phyloP scores from a whole-genome alignment of 2,113 vertebrate species.

The Candoia aspera region DNA sequence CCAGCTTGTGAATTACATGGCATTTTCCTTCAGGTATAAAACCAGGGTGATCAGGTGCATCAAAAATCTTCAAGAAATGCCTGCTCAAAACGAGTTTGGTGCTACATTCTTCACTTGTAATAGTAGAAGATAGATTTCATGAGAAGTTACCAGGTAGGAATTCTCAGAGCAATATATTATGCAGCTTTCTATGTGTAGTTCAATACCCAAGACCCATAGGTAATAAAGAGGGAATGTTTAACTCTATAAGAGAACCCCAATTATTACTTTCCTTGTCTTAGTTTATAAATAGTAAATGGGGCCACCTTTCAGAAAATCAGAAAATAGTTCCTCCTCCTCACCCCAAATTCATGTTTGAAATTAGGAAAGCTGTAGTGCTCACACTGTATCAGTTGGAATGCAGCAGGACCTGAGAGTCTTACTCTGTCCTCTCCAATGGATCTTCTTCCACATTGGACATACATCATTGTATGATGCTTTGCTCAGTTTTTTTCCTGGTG shows the following conservation, averaged over 20 bases:
- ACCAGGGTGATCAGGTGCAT: background rate
- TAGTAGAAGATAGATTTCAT: background rate
- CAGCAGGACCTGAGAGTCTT: background rate
- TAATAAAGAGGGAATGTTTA: background rate
- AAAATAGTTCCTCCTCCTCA: background rate
- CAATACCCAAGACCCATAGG: background rate
- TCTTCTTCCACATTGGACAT: no score
- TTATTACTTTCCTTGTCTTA: background rate
- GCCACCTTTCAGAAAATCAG: background rate
- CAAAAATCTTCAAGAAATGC: background rate
- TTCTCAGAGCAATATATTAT: background rate
- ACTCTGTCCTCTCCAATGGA: background rate
- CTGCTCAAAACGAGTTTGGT: background rate
- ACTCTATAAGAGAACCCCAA: background rate
- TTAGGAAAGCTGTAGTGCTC: background rate
- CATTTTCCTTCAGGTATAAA: background rate
- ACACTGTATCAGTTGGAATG: background rate
- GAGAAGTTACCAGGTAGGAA: background rate
- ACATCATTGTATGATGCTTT: background rate
- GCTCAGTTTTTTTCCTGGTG: background rate
- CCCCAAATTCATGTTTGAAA: background rate
- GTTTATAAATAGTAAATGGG: background rate
- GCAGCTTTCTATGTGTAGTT: background rate
- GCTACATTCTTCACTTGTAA: background rate
- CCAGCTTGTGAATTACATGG: background rate